Evolutionary conservation across 2,113 vertebrate species (phyloP), one percentile per base, ranked within the genome.

Genomic region (Fulmarus glacialis): DNA sequence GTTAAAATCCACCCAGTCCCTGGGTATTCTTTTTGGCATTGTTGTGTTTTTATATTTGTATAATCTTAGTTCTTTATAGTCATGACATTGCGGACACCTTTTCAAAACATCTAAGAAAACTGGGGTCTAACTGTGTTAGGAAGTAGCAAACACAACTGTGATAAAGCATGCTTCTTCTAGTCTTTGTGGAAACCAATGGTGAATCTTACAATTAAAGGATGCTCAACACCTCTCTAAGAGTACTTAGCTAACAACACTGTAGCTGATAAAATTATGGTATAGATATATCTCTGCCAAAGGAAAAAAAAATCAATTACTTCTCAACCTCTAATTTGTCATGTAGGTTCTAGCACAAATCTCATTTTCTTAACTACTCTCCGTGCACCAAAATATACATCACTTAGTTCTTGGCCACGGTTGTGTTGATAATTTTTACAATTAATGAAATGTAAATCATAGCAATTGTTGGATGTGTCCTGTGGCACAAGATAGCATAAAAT

Each of bases 361-460:
- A 86, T 90, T 96, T 82, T 83, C 75, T 80, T 86, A 94, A 90
- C 73, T 82, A 27, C 34, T 90, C 40, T 93, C 38, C 59, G 56
- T 68, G 53, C n/a, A 68, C 15, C 52, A 90, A 43, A 92, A 75
- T 45, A 52, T 24, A 38, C 6, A 55, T 86, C 20, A 52, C 34
- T 78, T 78, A 72, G 67, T 88, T 75, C 43, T 84, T 92, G 85
- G 66, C 53, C 30, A 21, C 0, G 0, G 30, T 45, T 40, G 13
- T 68, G 19, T 40, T 90, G 47, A 21, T 56, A 66, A 52, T 85
- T 79, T 68, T 94, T 60, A 36, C 20, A 88, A 72, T 90, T 82
- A 85, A 85, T 79, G 59, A 80, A 79, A 71, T 22, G 9, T 59
- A 93, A 88, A 72, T 72, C 42, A 36, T n/a, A 88, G 17, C 36